These are phyloP conservation scores for Sebastes steindachneri DNA, from an alignment of 2,797 vertebrate genomes.

Conservation along the genomic window DNA sequence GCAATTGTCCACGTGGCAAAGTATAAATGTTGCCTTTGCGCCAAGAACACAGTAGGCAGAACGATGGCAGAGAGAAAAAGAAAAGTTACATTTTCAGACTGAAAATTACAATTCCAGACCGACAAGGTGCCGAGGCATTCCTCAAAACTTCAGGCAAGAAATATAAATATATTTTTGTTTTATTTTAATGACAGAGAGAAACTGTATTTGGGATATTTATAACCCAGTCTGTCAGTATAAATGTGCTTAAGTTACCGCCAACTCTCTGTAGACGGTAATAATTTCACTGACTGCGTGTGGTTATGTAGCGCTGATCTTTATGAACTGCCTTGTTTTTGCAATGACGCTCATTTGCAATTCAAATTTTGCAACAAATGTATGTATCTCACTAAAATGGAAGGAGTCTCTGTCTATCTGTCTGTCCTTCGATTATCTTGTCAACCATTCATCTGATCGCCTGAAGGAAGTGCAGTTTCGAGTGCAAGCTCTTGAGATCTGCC, in stretches of 20 bases:
- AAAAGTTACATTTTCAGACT: not conserved
- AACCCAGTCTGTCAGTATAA: not conserved
- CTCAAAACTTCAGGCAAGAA: not conserved
- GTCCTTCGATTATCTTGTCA: not conserved
- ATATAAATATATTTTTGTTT: too few relatives aligned
- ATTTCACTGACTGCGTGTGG: not conserved
- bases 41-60: not conserved
- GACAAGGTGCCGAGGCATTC: not conserved
- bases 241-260: not conserved
- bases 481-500: too few relatives aligned
- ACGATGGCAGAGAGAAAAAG: not conserved
- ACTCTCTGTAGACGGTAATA: not conserved
- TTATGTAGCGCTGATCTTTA: not conserved
- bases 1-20: not conserved
- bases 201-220: not conserved
- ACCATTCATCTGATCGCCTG: not conserved
- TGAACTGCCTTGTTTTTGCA: not conserved
- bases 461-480: too few relatives aligned
- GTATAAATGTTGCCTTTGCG: not conserved
- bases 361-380: too few relatives aligned
- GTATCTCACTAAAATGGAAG: too few relatives aligned
- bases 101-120: not conserved
- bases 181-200: not conserved
- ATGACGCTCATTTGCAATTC: not conserved
- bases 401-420: not conserved